Base-by-base conservation (phyloP, 2,797 vertebrate species). In the Falco concolor region DNA sequence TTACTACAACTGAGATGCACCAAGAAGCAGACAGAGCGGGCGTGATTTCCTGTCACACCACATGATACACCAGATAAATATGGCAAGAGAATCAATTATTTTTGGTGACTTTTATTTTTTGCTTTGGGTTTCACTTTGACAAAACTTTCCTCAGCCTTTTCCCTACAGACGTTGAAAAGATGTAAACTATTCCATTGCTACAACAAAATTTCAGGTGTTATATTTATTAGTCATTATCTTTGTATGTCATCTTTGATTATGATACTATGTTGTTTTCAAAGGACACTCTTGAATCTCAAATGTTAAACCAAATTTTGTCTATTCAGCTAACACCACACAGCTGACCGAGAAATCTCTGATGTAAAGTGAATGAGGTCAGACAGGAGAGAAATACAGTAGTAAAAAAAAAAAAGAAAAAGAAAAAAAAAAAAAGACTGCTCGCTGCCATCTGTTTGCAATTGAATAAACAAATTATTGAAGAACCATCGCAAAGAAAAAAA, bases 381-480 rank as follows among this genome's bases (percentile, higher is more conserved):
- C n/a, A n/a, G 75, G 60, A 93, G 28, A 70, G 67, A 84, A 94
- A 83, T 10, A 52, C 12, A 76, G n/a, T 0, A 0, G 50, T 49
- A 40, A 40, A 40, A 40, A 40, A 40, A 75, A 73, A 69, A 74
- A 42, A 30, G 17, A 47, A 47, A 30, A 40, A 40, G 11, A 13
- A 7, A 7, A 23, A 8, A n/a, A 6, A 7, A 47, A 2, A 11
- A 21, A 34, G 9, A 9, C 5, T 2, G 69, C 47, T 45, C 60
- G 5, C 45, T 56, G 27, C 75, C 93, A 92, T 89, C 90, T 96
- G 90, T 82, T 90, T 92, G 72, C 13, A 2, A 36, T 17, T 68
- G 56, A 49, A 92, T 89, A 90, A 76, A 84, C 87, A 95, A 88
- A 70, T 49, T 54, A 36, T 44, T 89, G 56, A 95, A 93, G 52